phyloP scores from a whole-genome alignment of 2,113 vertebrate genomes.

The Bufo bufo region DNA sequence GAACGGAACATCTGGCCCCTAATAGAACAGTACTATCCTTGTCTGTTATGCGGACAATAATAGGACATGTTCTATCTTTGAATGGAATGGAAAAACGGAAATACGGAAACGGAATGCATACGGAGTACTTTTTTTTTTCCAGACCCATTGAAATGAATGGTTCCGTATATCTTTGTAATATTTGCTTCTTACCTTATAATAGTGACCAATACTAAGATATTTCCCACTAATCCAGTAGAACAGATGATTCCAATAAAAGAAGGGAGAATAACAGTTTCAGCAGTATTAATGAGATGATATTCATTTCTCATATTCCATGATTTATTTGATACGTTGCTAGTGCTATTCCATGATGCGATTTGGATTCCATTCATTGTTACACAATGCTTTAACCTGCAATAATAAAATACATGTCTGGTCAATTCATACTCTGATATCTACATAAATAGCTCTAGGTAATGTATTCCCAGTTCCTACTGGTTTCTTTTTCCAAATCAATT shows the following conservation, averaged over 20 bases:
- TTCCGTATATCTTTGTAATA: not conserved
- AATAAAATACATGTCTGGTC: not conserved
- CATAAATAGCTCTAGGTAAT: not conserved
- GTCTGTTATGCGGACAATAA: too few species aligned
- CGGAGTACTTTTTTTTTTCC: not conserved
- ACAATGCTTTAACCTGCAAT: conserved; percentile 35
- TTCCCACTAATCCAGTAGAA: conserved; percentile 67
- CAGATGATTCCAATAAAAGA: conserved; percentile 68
- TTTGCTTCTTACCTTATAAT: conserved; percentile 63
- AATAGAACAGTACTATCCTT: too few species aligned
- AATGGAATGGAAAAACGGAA: too few species aligned
- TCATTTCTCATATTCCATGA: conserved; percentile 58
- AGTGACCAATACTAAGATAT: conserved; percentile 67
- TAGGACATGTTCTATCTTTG: too few species aligned
- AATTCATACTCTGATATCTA: not conserved
- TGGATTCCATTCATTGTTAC: conserved; percentile 62
- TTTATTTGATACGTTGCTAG: conserved; percentile 57
- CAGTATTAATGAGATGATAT: conserved; percentile 59
- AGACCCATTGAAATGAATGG: too few species aligned
- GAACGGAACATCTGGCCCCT: too few species aligned
- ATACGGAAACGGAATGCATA: not conserved
- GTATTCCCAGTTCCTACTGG: not conserved
- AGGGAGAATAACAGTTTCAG: conserved; percentile 68
- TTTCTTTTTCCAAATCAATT: too few species aligned
- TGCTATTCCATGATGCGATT: conserved; percentile 60